phyloP scores from a whole-genome alignment of 2,113 vertebrate species.

The Tylochromis polylepis region DNA sequence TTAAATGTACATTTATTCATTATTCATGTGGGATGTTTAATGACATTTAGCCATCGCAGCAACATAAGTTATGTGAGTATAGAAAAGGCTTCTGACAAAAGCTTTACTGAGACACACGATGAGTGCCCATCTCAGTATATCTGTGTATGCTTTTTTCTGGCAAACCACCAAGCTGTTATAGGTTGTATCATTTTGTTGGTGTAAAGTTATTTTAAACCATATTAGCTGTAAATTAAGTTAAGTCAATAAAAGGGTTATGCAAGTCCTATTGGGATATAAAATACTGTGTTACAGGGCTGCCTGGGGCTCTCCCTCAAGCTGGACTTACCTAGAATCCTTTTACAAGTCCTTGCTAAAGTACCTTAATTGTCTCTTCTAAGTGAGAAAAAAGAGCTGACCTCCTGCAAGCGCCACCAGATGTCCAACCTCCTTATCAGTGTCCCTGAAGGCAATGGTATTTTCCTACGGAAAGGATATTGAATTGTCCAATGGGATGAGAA shows the following conservation, averaged over 20 bases:
- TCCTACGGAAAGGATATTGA: neutral
- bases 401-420: neutral
- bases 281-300: neutral
- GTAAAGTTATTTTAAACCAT: neutral
- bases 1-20: neutral
- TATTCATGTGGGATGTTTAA: neutral
- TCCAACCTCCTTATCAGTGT: neutral
- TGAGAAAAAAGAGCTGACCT: neutral
- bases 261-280: neutral
- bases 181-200: neutral
- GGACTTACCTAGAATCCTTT: neutral
- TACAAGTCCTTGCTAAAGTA: neutral
- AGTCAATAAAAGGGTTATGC: neutral
- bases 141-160: neutral
- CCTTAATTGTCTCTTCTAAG: neutral
- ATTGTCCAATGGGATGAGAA: neutral
- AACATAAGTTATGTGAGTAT: neutral
- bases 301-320: neutral
- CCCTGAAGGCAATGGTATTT: neutral
- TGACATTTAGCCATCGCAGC: neutral
- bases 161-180: neutral
- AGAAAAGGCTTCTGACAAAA: neutral
- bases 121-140: neutral
- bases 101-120: neutral
- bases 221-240: neutral